Conservation (phyloP, 2,797 vertebrate species). For the Cuniculus paca region DNA sequence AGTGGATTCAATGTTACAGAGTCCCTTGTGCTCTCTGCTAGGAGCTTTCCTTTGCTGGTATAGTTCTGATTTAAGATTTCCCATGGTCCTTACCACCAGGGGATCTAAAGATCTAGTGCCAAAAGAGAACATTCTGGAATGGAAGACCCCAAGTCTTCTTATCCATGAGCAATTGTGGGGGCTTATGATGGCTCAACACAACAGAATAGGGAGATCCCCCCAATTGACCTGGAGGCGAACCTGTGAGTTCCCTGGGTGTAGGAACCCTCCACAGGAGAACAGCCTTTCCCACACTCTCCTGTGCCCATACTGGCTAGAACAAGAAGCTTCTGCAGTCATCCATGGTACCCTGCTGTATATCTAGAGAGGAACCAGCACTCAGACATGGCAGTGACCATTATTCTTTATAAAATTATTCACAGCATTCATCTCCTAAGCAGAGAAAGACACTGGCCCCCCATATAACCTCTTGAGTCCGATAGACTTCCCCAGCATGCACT, state of each 20-base stretch:
- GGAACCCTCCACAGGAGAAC: background rate
- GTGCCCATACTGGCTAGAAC: background rate
- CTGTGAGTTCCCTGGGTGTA: background rate
- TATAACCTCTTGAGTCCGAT: background rate
- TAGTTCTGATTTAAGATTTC: background rate
- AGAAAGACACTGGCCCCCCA: background rate
- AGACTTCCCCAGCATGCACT: too few species aligned
- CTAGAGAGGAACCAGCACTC: background rate
- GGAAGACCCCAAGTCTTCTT: background rate
- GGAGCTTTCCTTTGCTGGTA: too few species aligned
- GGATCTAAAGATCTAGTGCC: background rate
- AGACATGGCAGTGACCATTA: background rate
- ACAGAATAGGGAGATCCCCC: background rate
- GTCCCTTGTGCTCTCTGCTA: background rate
- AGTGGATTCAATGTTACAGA: background rate
- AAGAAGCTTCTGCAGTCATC: accelerated
- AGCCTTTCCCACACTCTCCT: background rate
- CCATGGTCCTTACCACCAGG: background rate
- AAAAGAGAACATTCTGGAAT: background rate
- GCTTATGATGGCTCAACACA: background rate
- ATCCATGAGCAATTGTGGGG: background rate
- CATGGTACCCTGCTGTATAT: accelerated
- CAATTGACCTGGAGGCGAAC: background rate
- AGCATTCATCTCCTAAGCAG: background rate
- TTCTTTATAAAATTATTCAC: background rate